phyloP scores from a whole-genome alignment of 1,140 invertebrate genomes.

The Drosophila pachea region DNA sequence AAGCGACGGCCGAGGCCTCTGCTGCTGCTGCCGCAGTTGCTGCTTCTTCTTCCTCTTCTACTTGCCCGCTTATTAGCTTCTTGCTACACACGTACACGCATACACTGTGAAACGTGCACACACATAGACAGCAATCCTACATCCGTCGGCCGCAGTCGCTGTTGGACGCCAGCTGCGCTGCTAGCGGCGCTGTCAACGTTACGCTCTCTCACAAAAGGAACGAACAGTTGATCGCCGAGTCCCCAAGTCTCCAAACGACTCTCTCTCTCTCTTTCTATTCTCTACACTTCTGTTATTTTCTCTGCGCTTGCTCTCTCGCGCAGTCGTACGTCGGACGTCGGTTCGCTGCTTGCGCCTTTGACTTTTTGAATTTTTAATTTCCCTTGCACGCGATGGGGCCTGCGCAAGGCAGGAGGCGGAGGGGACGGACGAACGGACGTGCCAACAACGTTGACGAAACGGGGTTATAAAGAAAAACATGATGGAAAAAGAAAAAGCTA shows the following conservation, averaged over 20 bases:
- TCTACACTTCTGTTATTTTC: constrained; percentile 32
- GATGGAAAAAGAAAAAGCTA: constrained; percentile 73
- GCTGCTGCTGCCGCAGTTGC: constrained; percentile 31
- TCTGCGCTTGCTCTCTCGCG: constrained; percentile 19
- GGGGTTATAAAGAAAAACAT: constrained; percentile 76
- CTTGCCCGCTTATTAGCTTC: constrained; percentile 52
- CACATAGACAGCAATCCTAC: constrained; percentile 59
- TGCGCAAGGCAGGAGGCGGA: constrained; percentile 2
- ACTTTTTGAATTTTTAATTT: constrained; percentile 77
- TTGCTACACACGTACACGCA: constrained; percentile 37
- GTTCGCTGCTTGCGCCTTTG: constrained; percentile 69
- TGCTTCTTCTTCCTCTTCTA: constrained; percentile 51
- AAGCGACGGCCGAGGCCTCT: constrained; percentile 47
- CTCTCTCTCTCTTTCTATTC: constrained; percentile 18
- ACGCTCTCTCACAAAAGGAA: constrained; percentile 64
- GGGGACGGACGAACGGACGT: constrained; percentile 38
- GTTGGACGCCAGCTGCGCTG: constrained; percentile 25
- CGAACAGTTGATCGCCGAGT: constrained; percentile 48
- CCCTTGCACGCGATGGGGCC: constrained; percentile 64
- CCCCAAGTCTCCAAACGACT: constrained; percentile 59
- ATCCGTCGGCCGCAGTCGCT: constrained; percentile 56
- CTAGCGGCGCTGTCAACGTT: constrained; percentile 29
- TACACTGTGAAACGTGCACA: constrained; percentile 3
- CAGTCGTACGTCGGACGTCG: constrained; percentile 24
- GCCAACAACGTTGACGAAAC: constrained; percentile 66